Percentiles rank a stretch among this genome's conserved stretches.
These are phyloP conservation scores for Phalacrocorax aristotelis DNA, from an alignment of 2,113 vertebrate species.

Conservation along the genomic window DNA sequence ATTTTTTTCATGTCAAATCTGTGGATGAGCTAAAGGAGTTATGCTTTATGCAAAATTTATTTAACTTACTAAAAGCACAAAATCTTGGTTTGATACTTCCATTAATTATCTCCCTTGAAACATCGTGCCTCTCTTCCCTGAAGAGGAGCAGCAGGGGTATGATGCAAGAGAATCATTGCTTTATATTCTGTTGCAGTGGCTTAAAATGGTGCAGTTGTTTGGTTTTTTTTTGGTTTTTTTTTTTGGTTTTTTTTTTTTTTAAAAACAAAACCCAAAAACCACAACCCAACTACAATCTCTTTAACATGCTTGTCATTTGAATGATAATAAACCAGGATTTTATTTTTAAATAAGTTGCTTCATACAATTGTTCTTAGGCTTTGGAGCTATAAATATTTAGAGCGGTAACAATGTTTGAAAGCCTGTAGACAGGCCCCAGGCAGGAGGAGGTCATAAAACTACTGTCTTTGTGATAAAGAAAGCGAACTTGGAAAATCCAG, in stretches of 20 bases:
- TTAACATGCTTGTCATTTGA: neutral
- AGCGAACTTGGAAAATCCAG: neutral
- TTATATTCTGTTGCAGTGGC: neutral
- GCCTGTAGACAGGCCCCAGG: neutral
- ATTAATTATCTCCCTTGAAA: neutral
- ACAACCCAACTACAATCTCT: neutral
- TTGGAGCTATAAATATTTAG: neutral
- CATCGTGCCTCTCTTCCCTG: neutral
- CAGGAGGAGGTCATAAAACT: neutral
- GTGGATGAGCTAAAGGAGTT: neutral
- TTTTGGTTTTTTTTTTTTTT: no score
- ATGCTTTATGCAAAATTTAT: neutral
- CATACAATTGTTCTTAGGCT: neutral
- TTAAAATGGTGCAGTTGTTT: neutral
- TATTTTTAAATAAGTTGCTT: neutral
- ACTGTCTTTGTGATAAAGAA: neutral
- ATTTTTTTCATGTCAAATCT: neutral
- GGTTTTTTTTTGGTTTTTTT: neutral
- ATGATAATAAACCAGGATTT: slow-evolving; percentile 5
- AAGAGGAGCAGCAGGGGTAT: neutral
- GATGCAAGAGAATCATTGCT: neutral
- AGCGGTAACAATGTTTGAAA: neutral
- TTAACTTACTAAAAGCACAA: neutral
- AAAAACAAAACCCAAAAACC: neutral
- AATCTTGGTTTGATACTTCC: neutral